Evolutionary conservation across 37 sponge, comb jelly and placozoan genomes (phyloP).

Genomic region (Spongia lamella): DNA sequence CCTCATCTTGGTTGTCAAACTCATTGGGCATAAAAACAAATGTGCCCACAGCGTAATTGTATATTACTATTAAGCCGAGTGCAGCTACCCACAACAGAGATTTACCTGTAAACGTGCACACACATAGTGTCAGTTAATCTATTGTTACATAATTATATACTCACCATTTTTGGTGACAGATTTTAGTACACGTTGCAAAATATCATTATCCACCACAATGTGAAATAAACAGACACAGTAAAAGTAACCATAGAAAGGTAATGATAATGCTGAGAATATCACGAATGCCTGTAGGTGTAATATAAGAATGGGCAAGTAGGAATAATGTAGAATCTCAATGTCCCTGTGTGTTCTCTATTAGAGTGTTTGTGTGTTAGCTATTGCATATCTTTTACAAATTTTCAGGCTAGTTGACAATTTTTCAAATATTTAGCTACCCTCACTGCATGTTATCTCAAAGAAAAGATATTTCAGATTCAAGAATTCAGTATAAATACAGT

Average conservation of each 20-base stretch:
- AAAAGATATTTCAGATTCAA: too few relatives aligned
- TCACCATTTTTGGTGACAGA: conserved; percentile 71
- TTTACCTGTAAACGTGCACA: conserved; percentile 25
- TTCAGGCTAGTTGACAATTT: too few relatives aligned
- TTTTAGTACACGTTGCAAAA: conserved; percentile 58
- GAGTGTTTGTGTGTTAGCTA: neutral
- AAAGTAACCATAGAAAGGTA: conserved; percentile 78
- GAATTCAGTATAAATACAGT: too few relatives aligned
- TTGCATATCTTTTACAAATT: too few relatives aligned
- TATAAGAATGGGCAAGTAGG: neutral
- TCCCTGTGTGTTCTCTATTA: neutral
- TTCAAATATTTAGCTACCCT: too few relatives aligned
- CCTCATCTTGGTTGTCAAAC: conserved; percentile 5
- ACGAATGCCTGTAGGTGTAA: conserved; percentile 39
- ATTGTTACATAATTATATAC: too few relatives aligned
- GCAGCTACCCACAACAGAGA: conserved; percentile 43
- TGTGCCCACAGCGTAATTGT: conserved; percentile 35
- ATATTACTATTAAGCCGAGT: conserved; percentile 40
- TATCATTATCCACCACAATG: conserved; percentile 76
- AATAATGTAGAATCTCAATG: neutral
- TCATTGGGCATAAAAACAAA: conserved; percentile 33
- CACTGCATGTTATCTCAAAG: too few relatives aligned
- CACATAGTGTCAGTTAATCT: too few relatives aligned
- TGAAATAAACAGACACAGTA: conserved; percentile 79
- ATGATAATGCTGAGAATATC: conserved; percentile 47